Evolutionary conservation across 2,113 vertebrate species (phyloP), one percentile per base, ranked within the genome.

Genomic region (Cyrtonyx montezumae): DNA sequence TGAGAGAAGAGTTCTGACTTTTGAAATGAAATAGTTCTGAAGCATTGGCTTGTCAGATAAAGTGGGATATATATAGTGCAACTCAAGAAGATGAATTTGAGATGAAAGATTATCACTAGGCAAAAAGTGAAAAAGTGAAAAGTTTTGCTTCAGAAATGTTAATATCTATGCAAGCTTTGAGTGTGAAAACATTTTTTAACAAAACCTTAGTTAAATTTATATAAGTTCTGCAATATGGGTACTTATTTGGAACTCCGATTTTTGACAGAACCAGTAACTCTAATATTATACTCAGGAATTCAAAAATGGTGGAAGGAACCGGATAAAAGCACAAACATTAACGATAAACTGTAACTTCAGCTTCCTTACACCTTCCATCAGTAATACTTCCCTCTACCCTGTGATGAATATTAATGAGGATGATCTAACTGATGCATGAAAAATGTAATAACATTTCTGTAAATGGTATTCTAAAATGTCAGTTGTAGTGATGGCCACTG

Each of bases 221-320:
- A 8, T 26, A 26, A 62, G 26, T 59, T 91, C 62, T 73, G 42
- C 79, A 79, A 77, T 46, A 88, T 0, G 75, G 9, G 46, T 37
- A 80, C 86, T 43, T 13, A 93, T 86, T 80, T 40, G 16, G 51
- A 88, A 22, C 6, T 32, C 18, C 46, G 11, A 25, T 73, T 93
- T 84, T n/a, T 68, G 21, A 37, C 56, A 45, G 26, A 71, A 92
- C 13, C 87, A 79, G 92, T 93, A 96, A 96, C 95, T 96, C 95
- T 87, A 79, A 46, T 69, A 76, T 95, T 95, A 86, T 97, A 94
- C 91, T 93, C 94, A 96, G 95, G 96, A 96, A 97, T 97, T 97
- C 95, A 85, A 96, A 95, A 48, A 67, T 45, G 88, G 83, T 95
- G 91, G 84, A 95, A 97, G 56, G 84, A 91, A 95, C 68, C 25